Conservation (phyloP, 2,888 invertebrate species). For the Uropetala carovei region DNA sequence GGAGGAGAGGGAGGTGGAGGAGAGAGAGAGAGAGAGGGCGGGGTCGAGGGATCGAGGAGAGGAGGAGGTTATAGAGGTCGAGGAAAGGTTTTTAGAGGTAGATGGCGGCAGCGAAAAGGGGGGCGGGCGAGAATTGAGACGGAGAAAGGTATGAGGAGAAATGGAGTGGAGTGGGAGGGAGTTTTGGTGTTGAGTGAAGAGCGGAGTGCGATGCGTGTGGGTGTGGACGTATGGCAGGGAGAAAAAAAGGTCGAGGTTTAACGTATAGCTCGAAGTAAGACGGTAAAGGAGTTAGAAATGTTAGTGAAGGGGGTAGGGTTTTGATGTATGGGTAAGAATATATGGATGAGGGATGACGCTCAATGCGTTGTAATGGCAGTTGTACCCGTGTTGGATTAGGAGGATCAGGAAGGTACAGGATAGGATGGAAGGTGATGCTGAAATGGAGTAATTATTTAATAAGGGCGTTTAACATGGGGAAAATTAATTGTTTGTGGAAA, state of each 20-base stretch:
- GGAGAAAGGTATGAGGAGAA: not conserved
- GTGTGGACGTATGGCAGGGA: not conserved
- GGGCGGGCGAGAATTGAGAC: not conserved
- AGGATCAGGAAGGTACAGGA: not conserved
- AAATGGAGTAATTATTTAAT: no score
- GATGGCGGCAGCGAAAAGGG: not conserved
- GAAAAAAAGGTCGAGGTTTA: not conserved
- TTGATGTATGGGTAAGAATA: not conserved
- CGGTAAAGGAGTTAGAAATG: not conserved
- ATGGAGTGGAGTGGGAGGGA: not conserved
- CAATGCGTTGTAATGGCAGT: no score
- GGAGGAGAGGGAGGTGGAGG: not conserved
- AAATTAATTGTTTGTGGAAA: no score
- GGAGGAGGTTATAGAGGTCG: not conserved
- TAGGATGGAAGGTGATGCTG: not conserved
- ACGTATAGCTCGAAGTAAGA: not conserved
- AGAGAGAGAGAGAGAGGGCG: not conserved
- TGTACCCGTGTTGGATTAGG: not conserved
- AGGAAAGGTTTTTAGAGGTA: not conserved
- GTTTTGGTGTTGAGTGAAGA: not conserved
- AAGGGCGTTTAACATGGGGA: no score
- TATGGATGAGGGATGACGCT: not conserved
- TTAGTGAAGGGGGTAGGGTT: not conserved
- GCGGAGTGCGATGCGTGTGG: not conserved
- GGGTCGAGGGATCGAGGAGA: not conserved